Conservation (phyloP, 2,113 vertebrate species). For the Clarias gariepinus region DNA sequence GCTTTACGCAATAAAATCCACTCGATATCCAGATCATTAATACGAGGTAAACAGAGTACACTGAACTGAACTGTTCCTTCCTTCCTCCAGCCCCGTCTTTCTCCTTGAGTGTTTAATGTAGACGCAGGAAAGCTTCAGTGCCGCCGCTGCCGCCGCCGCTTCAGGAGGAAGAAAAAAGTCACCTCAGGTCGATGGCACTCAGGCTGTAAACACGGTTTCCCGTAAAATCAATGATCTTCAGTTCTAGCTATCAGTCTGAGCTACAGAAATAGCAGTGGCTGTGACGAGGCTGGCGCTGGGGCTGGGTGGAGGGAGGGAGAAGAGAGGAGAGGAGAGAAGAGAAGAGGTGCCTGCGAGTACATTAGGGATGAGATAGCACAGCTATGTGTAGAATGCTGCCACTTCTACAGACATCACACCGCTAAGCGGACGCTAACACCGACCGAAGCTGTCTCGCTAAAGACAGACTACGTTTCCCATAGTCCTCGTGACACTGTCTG, state of each 20-base stretch:
- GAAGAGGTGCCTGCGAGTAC: slow-evolving; percentile 58
- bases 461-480: slow-evolving; percentile 44
- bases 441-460: not conserved
- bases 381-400: slow-evolving; percentile 51
- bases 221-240: slow-evolving; percentile 99
- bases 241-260: slow-evolving; percentile 88
- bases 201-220: slow-evolving; percentile 99
- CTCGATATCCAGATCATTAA: slow-evolving; percentile 35
- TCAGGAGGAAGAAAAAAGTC: slow-evolving; percentile 94
- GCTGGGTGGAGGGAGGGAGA: slow-evolving; percentile 46
- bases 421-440: slow-evolving; percentile 27
- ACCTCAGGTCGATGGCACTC: slow-evolving; percentile 99
- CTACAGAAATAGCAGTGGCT: slow-evolving; percentile 76
- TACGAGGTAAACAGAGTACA: slow-evolving; percentile 35
- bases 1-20: slow-evolving; percentile 19
- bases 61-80: slow-evolving; percentile 43
- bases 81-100: slow-evolving; percentile 54
- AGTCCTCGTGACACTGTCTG: not conserved
- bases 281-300: slow-evolving; percentile 67
- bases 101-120: slow-evolving; percentile 82
- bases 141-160: slow-evolving; percentile 90
- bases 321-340: slow-evolving; percentile 21
- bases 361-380: slow-evolving; percentile 59
- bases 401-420: slow-evolving; percentile 48
- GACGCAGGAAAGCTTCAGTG: slow-evolving; percentile 74